A percentile compares a stretch with the other conserved stretches of the same genome.
These are phyloP conservation scores for Halesus radiatus DNA, from an alignment of 1,140 invertebrate genomes.

Conservation along the genomic window DNA sequence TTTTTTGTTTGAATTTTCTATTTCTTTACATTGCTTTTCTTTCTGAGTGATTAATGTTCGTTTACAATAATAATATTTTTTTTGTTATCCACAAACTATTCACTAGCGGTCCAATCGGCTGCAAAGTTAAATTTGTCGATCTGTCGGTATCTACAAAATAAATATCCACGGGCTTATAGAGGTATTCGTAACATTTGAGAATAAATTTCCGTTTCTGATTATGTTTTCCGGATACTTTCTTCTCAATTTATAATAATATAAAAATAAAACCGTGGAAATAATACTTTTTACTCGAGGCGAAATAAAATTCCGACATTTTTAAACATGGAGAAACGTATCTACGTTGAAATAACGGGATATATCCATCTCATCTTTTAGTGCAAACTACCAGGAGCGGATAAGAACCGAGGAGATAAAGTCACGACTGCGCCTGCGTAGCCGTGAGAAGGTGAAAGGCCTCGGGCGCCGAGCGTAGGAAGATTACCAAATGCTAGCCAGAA, in stretches of 20 bases:
- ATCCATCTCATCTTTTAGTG: constrained; percentile 25
- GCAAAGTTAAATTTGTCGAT: too few species aligned
- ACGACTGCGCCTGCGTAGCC: not conserved
- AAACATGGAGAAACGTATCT: not conserved
- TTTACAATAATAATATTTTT: too few species aligned
- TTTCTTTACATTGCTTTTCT: too few species aligned
- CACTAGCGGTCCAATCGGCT: too few species aligned
- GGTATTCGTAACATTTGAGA: too few species aligned
- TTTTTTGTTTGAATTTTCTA: too few species aligned
- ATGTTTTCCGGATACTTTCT: constrained; percentile 11
- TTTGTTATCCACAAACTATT: too few species aligned
- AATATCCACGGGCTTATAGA: too few species aligned
- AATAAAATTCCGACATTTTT: not conserved
- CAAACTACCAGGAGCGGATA: not conserved
- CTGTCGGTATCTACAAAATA: too few species aligned
- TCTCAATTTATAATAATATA: constrained; percentile 2
- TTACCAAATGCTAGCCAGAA: not conserved
- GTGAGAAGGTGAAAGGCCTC: constrained; percentile 7
- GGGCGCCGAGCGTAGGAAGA: not conserved
- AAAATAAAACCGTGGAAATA: constrained; percentile 8
- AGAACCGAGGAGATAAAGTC: not conserved
- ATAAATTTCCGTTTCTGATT: not conserved
- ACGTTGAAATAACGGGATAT: not conserved
- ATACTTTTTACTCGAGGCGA: constrained; percentile 13
- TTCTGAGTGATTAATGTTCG: too few species aligned